Base-by-base conservation (phyloP, 2,797 vertebrate genomes). In the Gallinago solitaria region DNA sequence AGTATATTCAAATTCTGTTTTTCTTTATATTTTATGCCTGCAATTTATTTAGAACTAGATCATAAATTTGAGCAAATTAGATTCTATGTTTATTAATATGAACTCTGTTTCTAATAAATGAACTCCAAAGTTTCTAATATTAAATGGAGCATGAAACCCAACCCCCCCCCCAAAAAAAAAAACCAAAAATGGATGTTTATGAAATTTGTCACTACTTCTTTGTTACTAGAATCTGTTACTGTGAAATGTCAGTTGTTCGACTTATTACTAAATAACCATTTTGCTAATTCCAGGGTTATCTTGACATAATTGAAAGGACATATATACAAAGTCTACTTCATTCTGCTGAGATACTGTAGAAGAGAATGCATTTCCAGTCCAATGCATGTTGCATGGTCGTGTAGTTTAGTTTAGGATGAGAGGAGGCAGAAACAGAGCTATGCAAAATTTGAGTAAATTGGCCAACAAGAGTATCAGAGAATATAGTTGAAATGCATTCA, bases 61-160 rank as follows among this genome's bases (percentile, higher is more conserved):
- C 21, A 94, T 91, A 93, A 94, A 92, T 96, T 93, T 95, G 17
- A 94, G 37, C 32, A 97, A 96, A 96, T 92, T 94, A 59, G 9
- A 63, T 88, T 95, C 9, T 83, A 19, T 90, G 9, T 90, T 95
- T 91, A 93, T 89, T 95, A 90, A 77, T 76, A 33, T 89, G 56
- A 96, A 89, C n/a, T 28, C 51, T 83, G 8, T 95, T 89, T 87
- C 35, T 81, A 76, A 95, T 65, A 94, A 80, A 86, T 7, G 10
- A 32, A 89, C 18, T 54, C 33, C 5, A 50, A 69, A 84, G 0
- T 84, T 95, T 93, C 23, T 90, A 78, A 54, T 74, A 87, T 59
- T 81, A 93, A 96, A 89, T 93, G 47, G 23, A 78, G 5, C 30
- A 94, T 86, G 64, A 84, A 81, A 9, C 0, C 0, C 9, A 41